Percentiles rank a stretch among this genome's conserved stretches.
phyloP scores from a whole-genome alignment of 2,113 vertebrate species.

The Isichthys henryi region DNA sequence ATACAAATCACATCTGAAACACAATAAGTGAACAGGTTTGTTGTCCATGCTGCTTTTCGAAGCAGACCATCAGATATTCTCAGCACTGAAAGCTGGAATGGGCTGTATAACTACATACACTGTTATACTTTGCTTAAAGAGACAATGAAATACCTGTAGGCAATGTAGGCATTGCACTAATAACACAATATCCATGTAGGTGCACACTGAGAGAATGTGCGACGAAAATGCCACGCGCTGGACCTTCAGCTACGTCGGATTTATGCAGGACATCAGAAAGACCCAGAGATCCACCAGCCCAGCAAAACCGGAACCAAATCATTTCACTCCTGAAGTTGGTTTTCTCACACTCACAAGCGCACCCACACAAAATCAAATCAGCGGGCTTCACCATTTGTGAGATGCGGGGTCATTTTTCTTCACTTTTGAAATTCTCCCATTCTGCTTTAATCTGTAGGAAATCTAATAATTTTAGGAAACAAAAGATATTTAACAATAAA shows the following conservation, averaged over 20 bases:
- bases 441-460: background rate
- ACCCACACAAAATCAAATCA: background rate
- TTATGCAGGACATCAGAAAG: background rate
- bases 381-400: conserved; percentile 33
- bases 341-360: conserved; percentile 33
- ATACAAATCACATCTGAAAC: background rate
- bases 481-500: background rate
- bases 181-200: background rate
- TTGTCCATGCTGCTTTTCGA: background rate
- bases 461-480: conserved; percentile 5
- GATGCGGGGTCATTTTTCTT: conserved; percentile 44
- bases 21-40: background rate
- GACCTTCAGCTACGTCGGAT: background rate
- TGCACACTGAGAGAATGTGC: background rate
- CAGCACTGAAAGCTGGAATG: background rate
- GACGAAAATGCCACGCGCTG: background rate
- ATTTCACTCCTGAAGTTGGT: conserved; percentile 30
- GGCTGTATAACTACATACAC: background rate
- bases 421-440: background rate
- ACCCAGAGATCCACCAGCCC: conserved; percentile 38
- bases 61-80: background rate
- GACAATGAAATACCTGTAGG: background rate
- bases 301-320: conserved; percentile 34
- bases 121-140: background rate
- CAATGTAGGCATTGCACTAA: background rate